These are phyloP conservation scores for Bolinopsis microptera DNA, from an alignment of 37 sponge, comb jelly and placozoan species.

Conservation along the genomic window DNA sequence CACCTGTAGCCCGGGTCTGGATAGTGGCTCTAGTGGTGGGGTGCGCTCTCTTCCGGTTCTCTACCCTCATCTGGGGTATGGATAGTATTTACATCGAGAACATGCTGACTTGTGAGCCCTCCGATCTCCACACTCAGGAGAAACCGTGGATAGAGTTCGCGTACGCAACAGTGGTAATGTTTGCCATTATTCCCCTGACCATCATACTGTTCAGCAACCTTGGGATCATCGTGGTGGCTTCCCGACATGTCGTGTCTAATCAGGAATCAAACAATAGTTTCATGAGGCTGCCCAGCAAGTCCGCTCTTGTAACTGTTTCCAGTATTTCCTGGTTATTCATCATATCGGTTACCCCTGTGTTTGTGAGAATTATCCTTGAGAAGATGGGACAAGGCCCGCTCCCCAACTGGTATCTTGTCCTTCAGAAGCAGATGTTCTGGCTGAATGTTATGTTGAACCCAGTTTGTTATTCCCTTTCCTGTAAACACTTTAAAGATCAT, in stretches of 20 bases:
- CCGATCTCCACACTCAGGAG: not conserved
- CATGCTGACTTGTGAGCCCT: constrained; percentile 15
- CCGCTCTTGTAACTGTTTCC: not conserved
- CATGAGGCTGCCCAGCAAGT: not conserved
- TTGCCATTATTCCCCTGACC: not conserved
- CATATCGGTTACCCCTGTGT: not conserved
- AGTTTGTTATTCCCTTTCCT: not conserved
- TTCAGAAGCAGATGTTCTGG: constrained; percentile 20
- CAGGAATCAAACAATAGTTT: not conserved
- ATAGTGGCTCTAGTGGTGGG: not conserved
- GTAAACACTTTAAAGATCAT: not conserved
- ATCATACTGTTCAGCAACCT: not conserved
- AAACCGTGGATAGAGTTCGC: not conserved
- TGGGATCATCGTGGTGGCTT: not conserved
- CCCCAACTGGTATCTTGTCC: not conserved
- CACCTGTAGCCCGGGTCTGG: not conserved
- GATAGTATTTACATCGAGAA: not conserved
- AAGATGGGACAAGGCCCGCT: not conserved
- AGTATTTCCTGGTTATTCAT: constrained; percentile 5
- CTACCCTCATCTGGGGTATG: not conserved
- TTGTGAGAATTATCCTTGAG: not conserved
- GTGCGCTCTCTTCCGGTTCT: not conserved
- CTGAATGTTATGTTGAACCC: constrained; percentile 12
- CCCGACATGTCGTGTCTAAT: not conserved
- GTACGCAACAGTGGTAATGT: not conserved